Conservation (phyloP, 2,888 invertebrate genomes). For the Drosophila niveifrons region DNA sequence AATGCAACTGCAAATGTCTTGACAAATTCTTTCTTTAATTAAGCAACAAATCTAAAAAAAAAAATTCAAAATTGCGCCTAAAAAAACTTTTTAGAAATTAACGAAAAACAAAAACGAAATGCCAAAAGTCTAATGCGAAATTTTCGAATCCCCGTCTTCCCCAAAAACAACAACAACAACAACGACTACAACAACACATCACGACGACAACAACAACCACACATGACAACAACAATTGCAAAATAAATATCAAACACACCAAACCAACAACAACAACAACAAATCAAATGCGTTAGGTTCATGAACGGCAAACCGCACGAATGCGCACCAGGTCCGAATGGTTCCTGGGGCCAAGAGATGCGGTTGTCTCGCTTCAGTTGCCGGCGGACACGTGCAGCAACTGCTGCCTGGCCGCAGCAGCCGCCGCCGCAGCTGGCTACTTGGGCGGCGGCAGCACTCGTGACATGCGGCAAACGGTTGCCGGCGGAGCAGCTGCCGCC, state of each 20-base stretch:
- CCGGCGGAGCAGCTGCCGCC: conserved; percentile 33
- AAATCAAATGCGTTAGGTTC: conserved; percentile 88
- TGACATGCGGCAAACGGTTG: conserved; percentile 60
- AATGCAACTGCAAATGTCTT: conserved; percentile 24
- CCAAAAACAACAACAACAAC: conserved; percentile 31
- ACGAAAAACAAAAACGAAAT: conserved; percentile 24
- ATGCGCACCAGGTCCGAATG: conserved; percentile 99
- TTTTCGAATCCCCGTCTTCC: conserved; percentile 76
- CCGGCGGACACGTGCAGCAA: conserved; percentile 83
- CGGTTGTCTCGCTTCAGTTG: conserved; percentile 79
- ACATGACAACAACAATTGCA: conserved; percentile 47
- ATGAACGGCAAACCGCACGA: conserved; percentile 97
- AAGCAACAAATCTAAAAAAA: conserved; percentile 19
- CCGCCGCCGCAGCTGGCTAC: conserved; percentile 69
- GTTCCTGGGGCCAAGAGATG: conserved; percentile 89
- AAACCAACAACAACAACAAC: conserved; percentile 34
- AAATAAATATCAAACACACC: conserved; percentile 38
- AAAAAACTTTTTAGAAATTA: conserved; percentile 4
- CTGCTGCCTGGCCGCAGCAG: conserved; percentile 79
- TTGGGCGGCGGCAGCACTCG: conserved; percentile 81
- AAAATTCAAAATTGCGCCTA: conserved; percentile 29
- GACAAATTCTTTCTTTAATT: conserved; percentile 16
- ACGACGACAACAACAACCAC: conserved; percentile 51
- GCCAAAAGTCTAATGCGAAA: conserved; percentile 66
- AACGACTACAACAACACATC: conserved; percentile 52